Evolutionary conservation across 2,888 invertebrate genomes (phyloP), one percentile per base, ranked within the genome.

Genomic region (Pimpla rufipes): DNA sequence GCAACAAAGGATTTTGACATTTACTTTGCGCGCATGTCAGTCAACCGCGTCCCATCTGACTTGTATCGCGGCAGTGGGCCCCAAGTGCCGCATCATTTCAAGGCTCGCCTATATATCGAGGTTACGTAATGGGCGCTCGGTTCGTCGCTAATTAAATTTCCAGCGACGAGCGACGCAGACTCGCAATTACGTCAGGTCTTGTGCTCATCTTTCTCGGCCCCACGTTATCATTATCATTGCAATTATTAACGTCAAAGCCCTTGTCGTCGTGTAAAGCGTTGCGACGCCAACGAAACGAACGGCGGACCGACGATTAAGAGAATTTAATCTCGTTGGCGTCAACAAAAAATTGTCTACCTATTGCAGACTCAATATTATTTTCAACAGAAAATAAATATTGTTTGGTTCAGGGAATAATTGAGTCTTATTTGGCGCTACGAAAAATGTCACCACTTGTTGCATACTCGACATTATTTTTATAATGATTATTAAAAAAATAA

Each of bases 61-160:
- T n/a, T n/a, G n/a, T 23, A 35, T 67, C 8, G 13, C 11, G 1
- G 10, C 11, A 23, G 73, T 16, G 11, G 57, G 59, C 16, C 7
- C 45, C 10, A 8, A 10, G 57, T 45, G n/a, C 55, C 68, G 80
- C 62, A 70, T 45, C 21, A 55, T 64, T 64, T 50, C 35, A 45
- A 80, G 18, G 45, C 21, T 47, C 45, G 47, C 3, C 29, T 52
- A 52, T 18, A 55, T 11, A 35, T 57, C 70, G 18, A 37, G 16
- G 37, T 55, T 59, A 70, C 47, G 40, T 47, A 71, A 79, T 55
- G 42, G 29, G 62, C 68, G 52, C 68, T 62, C 18, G 52, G 42
- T 74, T 47, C 29, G 62, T 18, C 67, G 76, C 45, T 79, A 83
- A 79, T 83, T 83, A 79, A 76, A 83, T 79, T 83, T 80, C 52